Evolutionary conservation across 1,140 invertebrate genomes (phyloP).

Genomic region (Pogonomyrmex californicus): DNA sequence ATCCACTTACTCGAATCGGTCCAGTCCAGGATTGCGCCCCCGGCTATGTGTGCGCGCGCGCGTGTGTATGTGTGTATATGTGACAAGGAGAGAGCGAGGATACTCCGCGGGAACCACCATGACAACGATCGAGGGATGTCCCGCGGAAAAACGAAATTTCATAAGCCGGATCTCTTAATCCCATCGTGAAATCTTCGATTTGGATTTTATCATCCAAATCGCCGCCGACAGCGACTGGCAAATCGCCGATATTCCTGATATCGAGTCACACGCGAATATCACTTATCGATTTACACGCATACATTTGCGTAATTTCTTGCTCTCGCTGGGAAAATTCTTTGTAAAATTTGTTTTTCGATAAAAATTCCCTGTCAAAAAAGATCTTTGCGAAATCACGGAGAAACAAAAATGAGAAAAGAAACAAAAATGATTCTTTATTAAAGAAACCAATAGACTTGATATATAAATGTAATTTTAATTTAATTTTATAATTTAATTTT

Average conservation of each 20-base stretch:
- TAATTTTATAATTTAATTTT: not conserved
- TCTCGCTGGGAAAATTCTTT: slow-evolving; percentile 2
- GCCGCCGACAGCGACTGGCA: not conserved
- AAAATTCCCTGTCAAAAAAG: not conserved
- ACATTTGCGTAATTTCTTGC: slow-evolving; percentile 4
- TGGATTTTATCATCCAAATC: slow-evolving; percentile 53
- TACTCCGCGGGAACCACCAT: no score
- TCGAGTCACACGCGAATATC: slow-evolving; percentile 23
- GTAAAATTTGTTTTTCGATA: slow-evolving; percentile 41
- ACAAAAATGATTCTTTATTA: not conserved
- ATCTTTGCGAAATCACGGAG: not conserved
- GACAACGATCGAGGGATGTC: slow-evolving; percentile 20
- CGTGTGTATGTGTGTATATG: no score
- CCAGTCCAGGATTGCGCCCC: slow-evolving; percentile 58
- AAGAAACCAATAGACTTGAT: not conserved
- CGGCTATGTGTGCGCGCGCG: slow-evolving; percentile 10
- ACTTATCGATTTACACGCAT: slow-evolving; percentile 37
- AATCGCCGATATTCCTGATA: slow-evolving; percentile 49
- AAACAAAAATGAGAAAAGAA: not conserved
- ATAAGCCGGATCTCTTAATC: slow-evolving; percentile 75
- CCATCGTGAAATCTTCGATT: slow-evolving; percentile 44
- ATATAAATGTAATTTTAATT: no score
- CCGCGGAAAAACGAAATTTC: slow-evolving; percentile 61
- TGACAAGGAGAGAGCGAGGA: slow-evolving; percentile 10
- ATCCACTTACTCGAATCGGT: slow-evolving; percentile 70